A percentile compares a stretch with the other conserved stretches of the same genome.
phyloP scores from a whole-genome alignment of 53 echinoderm and acorn worm species.

The Luidia sarsii region DNA sequence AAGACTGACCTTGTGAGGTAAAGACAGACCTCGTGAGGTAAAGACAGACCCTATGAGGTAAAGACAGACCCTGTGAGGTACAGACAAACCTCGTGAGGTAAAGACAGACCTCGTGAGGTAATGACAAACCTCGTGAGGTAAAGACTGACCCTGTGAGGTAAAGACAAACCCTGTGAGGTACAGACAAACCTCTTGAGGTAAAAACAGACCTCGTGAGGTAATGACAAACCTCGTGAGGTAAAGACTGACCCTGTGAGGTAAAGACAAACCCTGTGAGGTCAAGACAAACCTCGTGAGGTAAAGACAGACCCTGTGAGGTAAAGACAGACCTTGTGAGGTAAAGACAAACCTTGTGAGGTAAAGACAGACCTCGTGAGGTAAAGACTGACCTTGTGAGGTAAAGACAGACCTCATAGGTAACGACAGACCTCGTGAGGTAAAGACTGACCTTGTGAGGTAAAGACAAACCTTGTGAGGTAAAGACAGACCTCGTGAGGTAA shows the following conservation, averaged over 20 bases:
- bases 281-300: constrained; percentile 86
- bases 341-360: constrained; percentile 87
- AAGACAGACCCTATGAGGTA: constrained; percentile 83
- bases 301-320: constrained; percentile 88
- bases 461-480: constrained; percentile 84
- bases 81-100: constrained; percentile 88
- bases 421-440: constrained; percentile 81
- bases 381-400: constrained; percentile 84
- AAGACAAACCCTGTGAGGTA: constrained; percentile 82
- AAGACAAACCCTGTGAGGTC: constrained; percentile 88
- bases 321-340: constrained; percentile 84
- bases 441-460: constrained; percentile 89
- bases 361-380: too few species aligned
- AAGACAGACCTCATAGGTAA: constrained; percentile 81
- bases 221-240: too few species aligned
- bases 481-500: constrained; percentile 90
- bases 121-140: too few species aligned
- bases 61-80: constrained; percentile 82
- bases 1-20: constrained; percentile 84
- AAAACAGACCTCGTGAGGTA: constrained; percentile 86
- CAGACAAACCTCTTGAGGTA: constrained; percentile 88
- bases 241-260: constrained; percentile 84
- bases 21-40: constrained; percentile 87
- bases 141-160: constrained; percentile 84
- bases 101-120: constrained; percentile 87